Evolutionary conservation across 2,888 invertebrate species (phyloP).

Genomic region (Candidula unifasciata): DNA sequence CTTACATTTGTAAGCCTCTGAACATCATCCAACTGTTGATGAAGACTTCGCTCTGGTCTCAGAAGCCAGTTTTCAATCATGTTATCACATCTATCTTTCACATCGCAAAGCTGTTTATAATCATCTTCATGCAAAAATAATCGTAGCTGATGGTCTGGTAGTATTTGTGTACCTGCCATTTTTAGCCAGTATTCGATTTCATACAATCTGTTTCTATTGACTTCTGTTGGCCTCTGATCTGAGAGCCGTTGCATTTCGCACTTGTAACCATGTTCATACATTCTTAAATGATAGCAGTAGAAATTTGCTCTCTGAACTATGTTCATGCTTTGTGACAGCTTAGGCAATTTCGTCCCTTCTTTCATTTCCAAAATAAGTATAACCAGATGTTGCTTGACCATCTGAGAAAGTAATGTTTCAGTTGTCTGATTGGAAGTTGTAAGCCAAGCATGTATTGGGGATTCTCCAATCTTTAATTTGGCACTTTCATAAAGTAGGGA

Average conservation of each 20-base stretch:
- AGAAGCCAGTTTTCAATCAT: constrained; percentile 28
- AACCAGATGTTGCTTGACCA: constrained; percentile 15
- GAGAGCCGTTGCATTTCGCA: background rate
- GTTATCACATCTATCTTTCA: background rate
- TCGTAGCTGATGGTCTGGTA: constrained; percentile 10
- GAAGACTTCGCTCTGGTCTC: background rate
- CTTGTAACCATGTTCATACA: background rate
- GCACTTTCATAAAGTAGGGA: constrained; percentile 35
- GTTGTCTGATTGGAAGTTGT: background rate
- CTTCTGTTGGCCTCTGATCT: background rate
- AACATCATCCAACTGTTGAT: constrained; percentile 39
- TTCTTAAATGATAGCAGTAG: background rate
- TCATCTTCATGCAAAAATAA: background rate
- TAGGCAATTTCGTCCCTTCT: too few relatives aligned
- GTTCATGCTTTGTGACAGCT: background rate
- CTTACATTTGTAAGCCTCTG: background rate
- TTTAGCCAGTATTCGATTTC: background rate
- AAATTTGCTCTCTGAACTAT: constrained; percentile 16
- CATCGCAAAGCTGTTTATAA: too few relatives aligned
- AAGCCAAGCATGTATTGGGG: background rate
- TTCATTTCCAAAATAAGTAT: constrained; percentile 15
- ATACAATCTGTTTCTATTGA: background rate
- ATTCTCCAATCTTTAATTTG: background rate
- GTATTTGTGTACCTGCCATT: background rate
- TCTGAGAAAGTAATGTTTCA: background rate